Evolutionary conservation across 2,113 vertebrate genomes (phyloP).

Genomic region (Panthera leo): DNA sequence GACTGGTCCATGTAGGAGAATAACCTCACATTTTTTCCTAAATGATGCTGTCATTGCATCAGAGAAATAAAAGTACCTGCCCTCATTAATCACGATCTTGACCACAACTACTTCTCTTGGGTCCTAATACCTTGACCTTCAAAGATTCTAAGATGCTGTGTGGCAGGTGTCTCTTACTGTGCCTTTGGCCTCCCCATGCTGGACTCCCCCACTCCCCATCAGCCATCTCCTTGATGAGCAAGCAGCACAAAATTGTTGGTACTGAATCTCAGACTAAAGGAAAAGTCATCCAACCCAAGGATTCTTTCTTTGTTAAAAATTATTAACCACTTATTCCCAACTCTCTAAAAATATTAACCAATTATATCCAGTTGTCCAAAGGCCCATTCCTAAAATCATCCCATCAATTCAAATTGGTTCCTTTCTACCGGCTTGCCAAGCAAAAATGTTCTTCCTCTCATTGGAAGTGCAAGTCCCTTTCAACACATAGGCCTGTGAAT

Average conservation of each 20-base stretch:
- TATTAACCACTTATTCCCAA: not conserved
- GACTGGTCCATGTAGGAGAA: not conserved
- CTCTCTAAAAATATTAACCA: not conserved
- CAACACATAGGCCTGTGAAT: not conserved
- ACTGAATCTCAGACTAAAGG: not conserved
- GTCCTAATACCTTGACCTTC: not conserved
- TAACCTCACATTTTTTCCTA: not conserved
- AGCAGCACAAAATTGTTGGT: not conserved
- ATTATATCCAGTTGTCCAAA: not conserved
- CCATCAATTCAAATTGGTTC: not conserved
- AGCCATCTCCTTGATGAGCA: not conserved
- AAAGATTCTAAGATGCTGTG: not conserved
- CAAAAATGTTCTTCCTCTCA: not conserved
- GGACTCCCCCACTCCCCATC: not conserved
- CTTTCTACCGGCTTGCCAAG: not conserved
- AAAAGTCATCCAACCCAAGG: not conserved
- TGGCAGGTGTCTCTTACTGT: not conserved
- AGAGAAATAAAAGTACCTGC: not conserved
- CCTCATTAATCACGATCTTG: not conserved
- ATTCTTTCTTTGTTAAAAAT: slow-evolving; percentile 6
- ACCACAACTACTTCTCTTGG: not conserved
- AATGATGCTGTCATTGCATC: not conserved
- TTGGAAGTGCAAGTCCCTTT: not conserved
- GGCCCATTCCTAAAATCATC: not conserved
- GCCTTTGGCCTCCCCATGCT: not conserved